A percentile compares a stretch with the other conserved stretches of the same genome.
Evolutionary conservation across 1,140 invertebrate genomes (phyloP).

Genomic region (Drosophila kepulauana): DNA sequence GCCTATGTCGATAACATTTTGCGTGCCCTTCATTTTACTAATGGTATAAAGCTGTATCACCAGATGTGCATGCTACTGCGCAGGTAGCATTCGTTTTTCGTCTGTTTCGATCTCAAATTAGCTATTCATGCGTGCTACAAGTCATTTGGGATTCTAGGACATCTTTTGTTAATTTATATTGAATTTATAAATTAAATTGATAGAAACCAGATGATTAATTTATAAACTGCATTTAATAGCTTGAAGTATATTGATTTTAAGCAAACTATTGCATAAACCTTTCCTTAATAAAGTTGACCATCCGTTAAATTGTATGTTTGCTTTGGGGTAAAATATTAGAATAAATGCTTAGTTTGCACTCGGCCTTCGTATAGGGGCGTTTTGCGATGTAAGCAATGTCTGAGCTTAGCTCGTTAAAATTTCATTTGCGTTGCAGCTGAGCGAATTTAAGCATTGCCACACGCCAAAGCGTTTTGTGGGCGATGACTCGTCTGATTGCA

Average conservation of each 20-base stretch:
- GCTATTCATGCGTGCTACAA: constrained; percentile 37
- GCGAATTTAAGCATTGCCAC: constrained; percentile 27
- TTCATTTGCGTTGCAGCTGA: constrained; percentile 45
- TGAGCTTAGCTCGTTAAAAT: constrained; percentile 51
- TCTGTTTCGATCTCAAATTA: constrained; percentile 27
- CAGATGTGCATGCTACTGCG: too few species aligned
- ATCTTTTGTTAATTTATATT: constrained; percentile 19
- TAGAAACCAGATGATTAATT: too few species aligned
- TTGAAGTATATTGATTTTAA: too few species aligned
- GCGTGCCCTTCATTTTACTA: constrained; percentile 37
- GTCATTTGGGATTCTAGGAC: constrained; percentile 27
- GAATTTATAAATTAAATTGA: too few species aligned
- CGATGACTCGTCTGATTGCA: constrained; percentile 60
- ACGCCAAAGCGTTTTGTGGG: constrained; percentile 48
- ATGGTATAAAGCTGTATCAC: constrained; percentile 13
- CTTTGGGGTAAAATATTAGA: constrained; percentile 12
- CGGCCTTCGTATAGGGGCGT: background rate
- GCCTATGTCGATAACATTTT: constrained; percentile 27
- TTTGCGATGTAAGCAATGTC: constrained; percentile 12
- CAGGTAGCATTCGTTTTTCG: background rate
- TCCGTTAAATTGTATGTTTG: background rate
- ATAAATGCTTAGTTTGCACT: constrained; percentile 42
- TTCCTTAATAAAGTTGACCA: background rate
- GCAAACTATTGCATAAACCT: too few species aligned
- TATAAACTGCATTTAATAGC: too few species aligned